Base-by-base conservation (phyloP, 2,888 invertebrate species). In the Nemoura dubitans region DNA sequence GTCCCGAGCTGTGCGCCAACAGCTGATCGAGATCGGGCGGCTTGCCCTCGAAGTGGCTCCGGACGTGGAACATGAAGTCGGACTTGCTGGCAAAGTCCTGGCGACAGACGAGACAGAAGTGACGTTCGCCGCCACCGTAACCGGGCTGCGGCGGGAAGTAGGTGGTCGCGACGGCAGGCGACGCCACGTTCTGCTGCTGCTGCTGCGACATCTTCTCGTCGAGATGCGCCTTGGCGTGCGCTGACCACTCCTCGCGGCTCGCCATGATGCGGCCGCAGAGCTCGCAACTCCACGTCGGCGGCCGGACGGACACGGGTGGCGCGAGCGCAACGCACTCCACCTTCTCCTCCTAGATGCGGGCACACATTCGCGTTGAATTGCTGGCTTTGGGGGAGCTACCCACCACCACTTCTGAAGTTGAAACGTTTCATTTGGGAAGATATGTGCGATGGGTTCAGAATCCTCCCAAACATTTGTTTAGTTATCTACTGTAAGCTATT, bases 181-280 rank as follows among this genome's bases (percentile, higher is more conserved):
- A 59, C 91, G 59, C 86, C 29, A 29, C 87, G 86, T 89, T 89
- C 86, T 88, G 89, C 59, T 59, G 36, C 36, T 36, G 36, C 36
- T 36, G 88, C 86, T 92, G 90, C 77, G 87, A 85, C 86, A 89
- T 88, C 83, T 89, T 89, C 78, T 89, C 89, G 25, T 95, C 95
- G 88, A 95, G 91, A 90, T 95, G 95, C 87, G 94, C 94, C 92
- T 95, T 94, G 86, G 96, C 95, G 90, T 96, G 96, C 30, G 95
- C 94, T 87, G 94, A 95, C 96, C 96, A 96, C 90, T 96, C 96
- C 90, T 96, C 96, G 88, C 96, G 92, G 28, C 94, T 95, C 6
- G 95, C 94, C 90, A 96, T 94, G 91, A 95, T 93, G 88, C 95
- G 92, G 0, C 96, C 96, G 89, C 96, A 96, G 42, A 96, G 92